Conservation (phyloP, 2,888 invertebrate species). For the Pseudococcus longispinus region DNA sequence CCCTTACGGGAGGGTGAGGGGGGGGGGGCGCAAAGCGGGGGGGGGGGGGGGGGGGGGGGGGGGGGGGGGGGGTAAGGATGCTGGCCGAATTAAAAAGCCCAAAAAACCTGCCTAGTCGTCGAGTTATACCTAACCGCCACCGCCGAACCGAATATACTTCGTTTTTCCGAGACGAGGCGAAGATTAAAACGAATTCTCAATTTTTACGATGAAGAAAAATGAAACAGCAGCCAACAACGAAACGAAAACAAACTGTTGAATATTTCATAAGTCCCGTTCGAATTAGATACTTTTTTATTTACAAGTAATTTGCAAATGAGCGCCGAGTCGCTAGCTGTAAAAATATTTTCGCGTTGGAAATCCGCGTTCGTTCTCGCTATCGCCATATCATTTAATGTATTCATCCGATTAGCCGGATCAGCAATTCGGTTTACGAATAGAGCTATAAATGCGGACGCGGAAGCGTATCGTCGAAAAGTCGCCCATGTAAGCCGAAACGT, state of each 20-base stretch:
- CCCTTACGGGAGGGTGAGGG: neutral
- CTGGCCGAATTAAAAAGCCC: neutral
- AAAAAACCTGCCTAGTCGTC: neutral
- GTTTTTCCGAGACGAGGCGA: neutral
- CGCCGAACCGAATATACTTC: neutral
- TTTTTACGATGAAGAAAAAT: constrained; percentile 43
- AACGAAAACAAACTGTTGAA: constrained; percentile 40
- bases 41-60: neutral
- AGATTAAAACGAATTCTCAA: constrained; percentile 9
- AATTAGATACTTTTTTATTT: constrained; percentile 46
- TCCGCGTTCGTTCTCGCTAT: too few species aligned
- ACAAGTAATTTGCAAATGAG: constrained; percentile 41
- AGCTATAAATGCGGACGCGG: neutral
- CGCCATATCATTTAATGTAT: constrained; percentile 22
- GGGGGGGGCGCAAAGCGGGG: neutral
- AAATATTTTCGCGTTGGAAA: neutral
- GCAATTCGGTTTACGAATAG: neutral
- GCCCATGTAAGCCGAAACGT: too few species aligned
- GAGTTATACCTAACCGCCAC: neutral
- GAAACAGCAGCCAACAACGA: neutral
- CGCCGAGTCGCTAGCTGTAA: constrained; percentile 1
- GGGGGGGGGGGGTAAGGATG: neutral
- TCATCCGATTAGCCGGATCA: constrained; percentile 33
- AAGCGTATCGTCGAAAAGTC: neutral
- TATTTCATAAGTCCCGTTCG: constrained; percentile 35